Conservation (phyloP, 2,797 vertebrate genomes). For the Pelochelys cantorii region DNA sequence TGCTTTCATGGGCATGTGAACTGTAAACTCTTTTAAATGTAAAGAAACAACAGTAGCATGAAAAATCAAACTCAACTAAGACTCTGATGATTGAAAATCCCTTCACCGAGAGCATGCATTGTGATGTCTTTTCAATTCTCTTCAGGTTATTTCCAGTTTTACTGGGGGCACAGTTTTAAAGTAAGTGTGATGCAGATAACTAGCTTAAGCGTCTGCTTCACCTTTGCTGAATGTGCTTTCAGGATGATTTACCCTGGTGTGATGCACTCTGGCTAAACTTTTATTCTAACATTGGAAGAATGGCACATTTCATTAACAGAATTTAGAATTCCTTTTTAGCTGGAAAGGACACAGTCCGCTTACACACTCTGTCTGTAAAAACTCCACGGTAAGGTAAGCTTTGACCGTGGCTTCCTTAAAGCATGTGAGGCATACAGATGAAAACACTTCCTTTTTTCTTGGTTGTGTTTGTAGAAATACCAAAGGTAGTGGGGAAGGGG, state of each 20-base stretch:
- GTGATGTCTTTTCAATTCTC: constrained; percentile 31
- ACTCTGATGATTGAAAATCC: constrained; percentile 33
- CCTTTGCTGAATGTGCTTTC: background rate
- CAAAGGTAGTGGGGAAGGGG: background rate
- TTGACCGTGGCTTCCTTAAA: constrained; percentile 39
- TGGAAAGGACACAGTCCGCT: constrained; percentile 8
- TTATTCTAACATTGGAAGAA: constrained; percentile 38
- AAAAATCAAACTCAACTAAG: constrained; percentile 40
- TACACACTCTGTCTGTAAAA: background rate
- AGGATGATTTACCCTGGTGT: background rate
- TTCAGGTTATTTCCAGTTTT: constrained; percentile 44
- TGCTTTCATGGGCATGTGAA: constrained; percentile 50
- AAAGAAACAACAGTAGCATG: constrained; percentile 31
- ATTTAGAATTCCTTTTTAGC: background rate
- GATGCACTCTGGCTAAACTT: constrained; percentile 30
- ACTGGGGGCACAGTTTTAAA: constrained; percentile 3
- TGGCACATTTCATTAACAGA: constrained; percentile 20
- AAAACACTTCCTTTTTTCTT: background rate
- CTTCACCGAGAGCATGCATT: constrained; percentile 28
- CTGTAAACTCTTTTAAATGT: constrained; percentile 55
- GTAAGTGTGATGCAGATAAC: constrained; percentile 30
- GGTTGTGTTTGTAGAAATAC: background rate
- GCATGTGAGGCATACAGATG: background rate
- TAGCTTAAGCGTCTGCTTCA: background rate
- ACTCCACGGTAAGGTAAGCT: constrained; percentile 31